Conservation (phyloP, 2,113 vertebrate species). For the Oryzias celebensis region DNA sequence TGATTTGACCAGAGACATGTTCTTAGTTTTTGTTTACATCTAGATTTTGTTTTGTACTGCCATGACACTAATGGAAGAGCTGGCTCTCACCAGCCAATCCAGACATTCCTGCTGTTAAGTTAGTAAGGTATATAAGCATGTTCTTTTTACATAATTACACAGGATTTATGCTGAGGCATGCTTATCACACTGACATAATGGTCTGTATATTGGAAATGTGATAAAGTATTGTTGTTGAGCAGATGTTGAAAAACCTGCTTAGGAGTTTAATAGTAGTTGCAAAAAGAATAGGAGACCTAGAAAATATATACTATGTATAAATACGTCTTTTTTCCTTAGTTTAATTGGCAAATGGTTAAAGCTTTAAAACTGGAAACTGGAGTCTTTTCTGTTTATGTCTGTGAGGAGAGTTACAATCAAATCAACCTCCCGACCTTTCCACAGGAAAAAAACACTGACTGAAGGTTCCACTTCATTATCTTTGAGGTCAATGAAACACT, state of each 20-base stretch:
- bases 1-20: conserved; percentile 10
- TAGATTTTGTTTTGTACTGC: conserved; percentile 24
- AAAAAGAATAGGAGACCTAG: no score
- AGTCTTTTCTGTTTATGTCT: no score
- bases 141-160: conserved; percentile 48
- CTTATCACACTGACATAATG: conserved; percentile 12
- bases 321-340: no score
- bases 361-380: no score
- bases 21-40: conserved; percentile 62
- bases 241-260: no score
- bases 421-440: conserved; percentile 6
- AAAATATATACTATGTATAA: no score
- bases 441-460: not conserved
- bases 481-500: not conserved
- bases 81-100: conserved; percentile 15
- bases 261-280: no score
- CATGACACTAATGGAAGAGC: conserved; percentile 41
- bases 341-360: no score
- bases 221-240: conserved; percentile 2
- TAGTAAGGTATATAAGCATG: conserved; percentile 46
- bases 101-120: conserved; percentile 52
- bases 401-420: not conserved
- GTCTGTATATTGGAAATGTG: not conserved
- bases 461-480: not conserved
- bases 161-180: conserved; percentile 49